Evolutionary conservation across 2,113 vertebrate genomes (phyloP).

Genomic region (Pantherophis guttatus): DNA sequence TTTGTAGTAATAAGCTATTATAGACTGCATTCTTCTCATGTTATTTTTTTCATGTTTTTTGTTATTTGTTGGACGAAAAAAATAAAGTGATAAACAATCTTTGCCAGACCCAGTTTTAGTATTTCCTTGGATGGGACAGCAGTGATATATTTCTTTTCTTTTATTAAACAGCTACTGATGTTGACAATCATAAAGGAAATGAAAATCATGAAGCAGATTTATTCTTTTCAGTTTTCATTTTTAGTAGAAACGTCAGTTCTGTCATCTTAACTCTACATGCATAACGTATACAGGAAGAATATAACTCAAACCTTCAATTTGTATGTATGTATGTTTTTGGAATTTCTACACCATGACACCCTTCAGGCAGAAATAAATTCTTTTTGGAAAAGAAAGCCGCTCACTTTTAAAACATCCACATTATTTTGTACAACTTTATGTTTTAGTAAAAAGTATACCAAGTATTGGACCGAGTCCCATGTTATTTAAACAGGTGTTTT

Average conservation of each 20-base stretch:
- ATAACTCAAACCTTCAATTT: neutral
- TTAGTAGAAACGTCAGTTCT: neutral
- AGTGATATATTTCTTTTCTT: neutral
- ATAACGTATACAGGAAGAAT: neutral
- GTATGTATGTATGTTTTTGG: neutral
- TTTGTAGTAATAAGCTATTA: neutral
- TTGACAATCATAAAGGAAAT: constrained; percentile 1
- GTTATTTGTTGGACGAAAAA: neutral
- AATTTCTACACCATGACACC: neutral
- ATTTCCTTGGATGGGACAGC: neutral
- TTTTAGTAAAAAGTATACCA: neutral
- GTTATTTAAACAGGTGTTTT: neutral
- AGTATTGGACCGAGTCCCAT: neutral
- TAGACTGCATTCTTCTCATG: neutral
- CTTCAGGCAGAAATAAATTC: neutral
- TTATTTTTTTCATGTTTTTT: neutral
- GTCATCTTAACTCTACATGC: neutral
- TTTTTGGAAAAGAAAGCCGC: neutral
- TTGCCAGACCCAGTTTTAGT: neutral
- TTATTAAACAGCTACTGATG: neutral
- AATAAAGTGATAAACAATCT: neutral
- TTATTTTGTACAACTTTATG: neutral
- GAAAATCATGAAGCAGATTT: neutral
- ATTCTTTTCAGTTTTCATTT: neutral
- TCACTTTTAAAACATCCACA: neutral